Percentiles rank a stretch among this genome's conserved stretches.
phyloP scores from a whole-genome alignment of 2,113 vertebrate species.

The Vanacampus margaritifer region DNA sequence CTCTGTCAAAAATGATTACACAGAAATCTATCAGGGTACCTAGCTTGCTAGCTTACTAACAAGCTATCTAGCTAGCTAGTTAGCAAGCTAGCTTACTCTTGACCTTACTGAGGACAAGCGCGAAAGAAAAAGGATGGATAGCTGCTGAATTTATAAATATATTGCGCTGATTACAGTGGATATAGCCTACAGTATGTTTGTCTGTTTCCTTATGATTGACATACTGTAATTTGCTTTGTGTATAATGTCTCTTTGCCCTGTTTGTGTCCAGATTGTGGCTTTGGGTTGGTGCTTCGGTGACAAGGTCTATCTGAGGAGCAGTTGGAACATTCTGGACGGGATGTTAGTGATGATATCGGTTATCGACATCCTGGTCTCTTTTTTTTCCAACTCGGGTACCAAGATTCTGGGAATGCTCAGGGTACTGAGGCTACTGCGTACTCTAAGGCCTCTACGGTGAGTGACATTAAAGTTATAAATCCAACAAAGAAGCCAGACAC shows the following conservation, averaged over 20 bases:
- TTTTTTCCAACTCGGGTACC: slow-evolving; percentile 90
- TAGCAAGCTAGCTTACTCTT: too few species aligned
- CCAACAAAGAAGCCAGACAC: too few species aligned
- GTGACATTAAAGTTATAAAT: not conserved
- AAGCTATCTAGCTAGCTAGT: too few species aligned
- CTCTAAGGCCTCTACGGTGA: slow-evolving; percentile 89
- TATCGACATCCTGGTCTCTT: slow-evolving; percentile 91
- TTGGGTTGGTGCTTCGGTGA: slow-evolving; percentile 90
- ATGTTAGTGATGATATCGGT: slow-evolving; percentile 94
- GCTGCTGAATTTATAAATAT: too few species aligned
- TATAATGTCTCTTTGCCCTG: not conserved
- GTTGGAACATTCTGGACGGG: slow-evolving; percentile 95
- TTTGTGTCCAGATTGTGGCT: slow-evolving; percentile 83
- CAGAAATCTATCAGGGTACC: not conserved
- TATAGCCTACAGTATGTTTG: too few species aligned
- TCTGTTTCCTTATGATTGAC: too few species aligned
- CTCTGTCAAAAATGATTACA: not conserved
- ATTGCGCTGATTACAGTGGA: too few species aligned
- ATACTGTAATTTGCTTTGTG: not conserved
- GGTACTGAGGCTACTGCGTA: slow-evolving; percentile 89
- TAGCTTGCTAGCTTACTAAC: too few species aligned
- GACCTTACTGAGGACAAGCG: too few species aligned
- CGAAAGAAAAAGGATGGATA: too few species aligned
- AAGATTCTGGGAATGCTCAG: slow-evolving; percentile 96
- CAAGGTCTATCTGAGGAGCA: slow-evolving; percentile 91